A percentile compares a stretch with the other conserved stretches of the same genome.
Evolutionary conservation across 2,797 vertebrate species (phyloP).

Genomic region (Taeniopygia guttata): DNA sequence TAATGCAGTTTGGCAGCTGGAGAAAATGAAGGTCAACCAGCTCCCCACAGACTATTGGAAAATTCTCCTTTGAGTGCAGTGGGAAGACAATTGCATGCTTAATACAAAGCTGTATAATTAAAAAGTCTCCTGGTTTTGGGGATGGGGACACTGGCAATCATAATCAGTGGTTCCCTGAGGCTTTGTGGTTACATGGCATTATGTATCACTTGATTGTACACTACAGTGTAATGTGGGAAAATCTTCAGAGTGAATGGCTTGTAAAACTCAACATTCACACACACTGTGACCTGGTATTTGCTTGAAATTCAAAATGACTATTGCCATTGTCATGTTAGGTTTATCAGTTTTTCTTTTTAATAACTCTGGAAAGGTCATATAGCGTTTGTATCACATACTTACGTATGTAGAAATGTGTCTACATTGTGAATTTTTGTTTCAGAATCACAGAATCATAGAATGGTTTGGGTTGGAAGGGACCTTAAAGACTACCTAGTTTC

Average conservation of each 20-base stretch:
- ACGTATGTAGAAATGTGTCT: no score
- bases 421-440: neutral
- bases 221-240: neutral
- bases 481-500: neutral
- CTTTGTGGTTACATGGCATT: neutral
- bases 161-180: neutral
- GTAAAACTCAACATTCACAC: neutral
- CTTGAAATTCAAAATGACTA: neutral
- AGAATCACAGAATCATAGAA: neutral
- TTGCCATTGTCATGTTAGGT: neutral
- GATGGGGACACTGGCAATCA: neutral
- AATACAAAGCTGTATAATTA: neutral
- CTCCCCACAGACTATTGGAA: neutral
- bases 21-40: neutral
- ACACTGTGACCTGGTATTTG: neutral
- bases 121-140: neutral
- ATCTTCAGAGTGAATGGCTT: neutral
- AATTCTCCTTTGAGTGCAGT: neutral
- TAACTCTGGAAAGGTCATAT: neutral
- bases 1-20: neutral
- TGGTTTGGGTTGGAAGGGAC: neutral
- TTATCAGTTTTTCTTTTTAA: neutral
- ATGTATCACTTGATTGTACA: neutral
- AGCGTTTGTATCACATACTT: neutral
- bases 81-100: neutral